Evolutionary conservation across 2,797 vertebrate genomes (phyloP), one percentile per base, ranked within the genome.

Genomic region (Spatula versicolor): DNA sequence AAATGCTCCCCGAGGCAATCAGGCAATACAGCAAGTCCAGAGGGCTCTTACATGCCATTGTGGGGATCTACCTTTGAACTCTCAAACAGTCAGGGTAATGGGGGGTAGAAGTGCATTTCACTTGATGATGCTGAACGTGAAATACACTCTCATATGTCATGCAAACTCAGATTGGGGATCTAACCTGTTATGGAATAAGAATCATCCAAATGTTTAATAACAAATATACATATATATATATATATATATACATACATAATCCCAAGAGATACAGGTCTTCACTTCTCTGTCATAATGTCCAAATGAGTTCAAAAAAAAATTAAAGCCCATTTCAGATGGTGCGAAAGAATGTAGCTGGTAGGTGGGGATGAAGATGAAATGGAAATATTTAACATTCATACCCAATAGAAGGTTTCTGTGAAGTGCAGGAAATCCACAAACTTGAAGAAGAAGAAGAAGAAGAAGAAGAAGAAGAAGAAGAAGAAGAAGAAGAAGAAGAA

Each of bases 311-410:
- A 83, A 89, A 91, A 90, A 68, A 64, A 91, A 55, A 39, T 66
- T 67, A 71, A 94, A 87, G 30, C n/a, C 35, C 1, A 1, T 59
- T 96, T 91, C 45, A 90, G 55, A 73, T 56, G 25, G 37, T 87
- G 69, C 37, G 89, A 94, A 92, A 94, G 84, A 91, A 90, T 37
- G 50, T 37, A 71, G 16, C 69, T 88, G 50, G 76, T 74, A 83
- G 64, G 75, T 89, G 62, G 23, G 45, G 37, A 60, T 41, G 59
- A 94, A 95, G 86, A 97, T 93, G 62, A 96, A 86, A 90, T 73
- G 50, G 91, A 92, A 94, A 94, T 94, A 94, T 84, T 95, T 94
- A 95, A 93, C 93, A 95, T 84, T 90, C 41, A 95, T 92, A 96
- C 73, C 79, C 86, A 62, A 74, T 3, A 82, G 68, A 96, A 95